These are phyloP conservation scores for Pseudomugil tenellus DNA, from an alignment of 2,797 vertebrate species.

Conservation along the genomic window DNA sequence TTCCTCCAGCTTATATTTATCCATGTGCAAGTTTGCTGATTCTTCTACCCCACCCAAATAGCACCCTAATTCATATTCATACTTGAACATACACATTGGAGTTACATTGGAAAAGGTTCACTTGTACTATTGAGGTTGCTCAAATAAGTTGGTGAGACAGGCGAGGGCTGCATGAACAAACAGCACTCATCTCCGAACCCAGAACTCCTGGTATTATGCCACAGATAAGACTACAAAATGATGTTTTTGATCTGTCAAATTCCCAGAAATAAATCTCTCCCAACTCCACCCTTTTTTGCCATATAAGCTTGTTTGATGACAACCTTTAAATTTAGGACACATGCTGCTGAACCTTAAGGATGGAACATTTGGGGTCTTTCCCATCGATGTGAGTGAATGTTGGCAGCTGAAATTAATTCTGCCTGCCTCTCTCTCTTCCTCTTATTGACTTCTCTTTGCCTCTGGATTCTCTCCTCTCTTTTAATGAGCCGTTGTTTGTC, in stretches of 20 bases:
- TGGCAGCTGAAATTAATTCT: constrained; percentile 47
- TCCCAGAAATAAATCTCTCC: constrained; percentile 13
- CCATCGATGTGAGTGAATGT: constrained; percentile 43
- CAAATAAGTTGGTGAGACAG: constrained; percentile 13
- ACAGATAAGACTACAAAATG: constrained; percentile 9
- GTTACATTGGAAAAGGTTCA: constrained; percentile 8
- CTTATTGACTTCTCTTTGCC: constrained; percentile 42
- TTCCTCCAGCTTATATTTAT: constrained; percentile 37
- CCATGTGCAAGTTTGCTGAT: background rate
- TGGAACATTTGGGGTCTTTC: constrained; percentile 33
- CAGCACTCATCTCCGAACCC: background rate
- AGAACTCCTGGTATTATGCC: background rate
- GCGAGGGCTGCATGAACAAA: background rate
- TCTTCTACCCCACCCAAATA: background rate
- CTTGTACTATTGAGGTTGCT: constrained; percentile 20
- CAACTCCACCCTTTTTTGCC: constrained; percentile 3
- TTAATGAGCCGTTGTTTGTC: constrained; percentile 51
- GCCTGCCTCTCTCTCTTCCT: constrained; percentile 19
- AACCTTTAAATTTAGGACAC: constrained; percentile 38
- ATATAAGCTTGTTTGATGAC: constrained; percentile 32
- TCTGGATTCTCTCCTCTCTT: constrained; percentile 50
- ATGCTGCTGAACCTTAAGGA: constrained; percentile 33
- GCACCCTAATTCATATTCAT: constrained; percentile 5
- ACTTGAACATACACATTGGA: constrained; percentile 7
- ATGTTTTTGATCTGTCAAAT: constrained; percentile 42